Base-by-base conservation (phyloP, 2,888 invertebrate genomes). In the Odontothrips loti region DNA sequence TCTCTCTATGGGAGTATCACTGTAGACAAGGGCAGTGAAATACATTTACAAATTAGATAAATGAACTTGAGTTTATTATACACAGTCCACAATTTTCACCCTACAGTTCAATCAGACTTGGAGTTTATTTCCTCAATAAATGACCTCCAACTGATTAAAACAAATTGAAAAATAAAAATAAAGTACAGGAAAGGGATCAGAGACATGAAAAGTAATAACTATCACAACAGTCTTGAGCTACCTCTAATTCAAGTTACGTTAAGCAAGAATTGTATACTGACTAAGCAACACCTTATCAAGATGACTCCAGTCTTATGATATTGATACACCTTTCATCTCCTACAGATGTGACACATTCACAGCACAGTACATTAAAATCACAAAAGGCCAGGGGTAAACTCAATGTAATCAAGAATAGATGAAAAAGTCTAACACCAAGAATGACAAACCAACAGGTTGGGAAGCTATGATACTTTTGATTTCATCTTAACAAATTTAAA, bases 151-250 rank as follows among this genome's bases (percentile, higher is more conserved):
- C 10, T 12, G 23, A 27, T 27, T 68, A 23, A 75, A 3, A 75
- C 68, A 75, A 9, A 27, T 9, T 23, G 20, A 58, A 43, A 43
- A 43, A 43, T 43, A 43, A 58, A 58, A 58, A 75, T 27, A 75
- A 23, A 27, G 0, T n/a, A 75, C 68, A 75, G 68, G 68, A 75
- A 27, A 75, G 68, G 68, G 12, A 27, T 75, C 2, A 75, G 68
- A 27, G 58, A 58, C 58, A 58, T 23, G 27, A 75, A 23, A 75
- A 23, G 23, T 23, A 23, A 75, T 27, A 23, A 75, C 68, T 75
- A 75, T 75, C 68, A 75, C 68, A 75, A 75, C 1, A 12, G 4
- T 27, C 27, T 75, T 75, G 68, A 75, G 68, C 68, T 75, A 75
- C 68, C 58, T 58, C 58, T 58, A 58, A 23, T 23, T 75, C 68